phyloP scores from a whole-genome alignment of 2,888 invertebrate species.

The Dicycla oo region DNA sequence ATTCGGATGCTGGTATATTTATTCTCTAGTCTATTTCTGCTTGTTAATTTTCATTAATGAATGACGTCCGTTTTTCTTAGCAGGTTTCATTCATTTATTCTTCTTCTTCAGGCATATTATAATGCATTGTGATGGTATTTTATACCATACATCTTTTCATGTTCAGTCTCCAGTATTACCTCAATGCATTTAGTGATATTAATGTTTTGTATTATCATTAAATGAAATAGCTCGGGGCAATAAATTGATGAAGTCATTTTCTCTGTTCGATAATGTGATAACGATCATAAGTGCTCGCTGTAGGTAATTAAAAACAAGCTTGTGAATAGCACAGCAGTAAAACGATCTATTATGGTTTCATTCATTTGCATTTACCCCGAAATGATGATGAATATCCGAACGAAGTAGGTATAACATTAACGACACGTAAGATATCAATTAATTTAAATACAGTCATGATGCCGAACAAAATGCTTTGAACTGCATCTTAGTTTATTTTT shows the following conservation, averaged over 20 bases:
- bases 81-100: background rate
- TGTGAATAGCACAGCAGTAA: constrained; percentile 25
- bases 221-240: constrained; percentile 41
- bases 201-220: constrained; percentile 40
- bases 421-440: background rate
- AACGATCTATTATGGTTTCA: constrained; percentile 20
- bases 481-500: background rate
- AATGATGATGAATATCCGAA: constrained; percentile 16
- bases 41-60: background rate
- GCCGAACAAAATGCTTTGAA: background rate
- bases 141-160: constrained; percentile 9
- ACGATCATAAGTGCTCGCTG: constrained; percentile 28
- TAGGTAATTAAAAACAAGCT: constrained; percentile 56
- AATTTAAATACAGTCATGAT: background rate
- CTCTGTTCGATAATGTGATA: constrained; percentile 43
- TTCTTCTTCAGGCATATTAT: background rate
- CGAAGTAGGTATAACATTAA: background rate
- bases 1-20: background rate
- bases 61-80: too few relatives aligned
- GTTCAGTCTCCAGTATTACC: background rate
- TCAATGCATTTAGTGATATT: constrained; percentile 28
- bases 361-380: constrained; percentile 29
- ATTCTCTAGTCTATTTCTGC: background rate
- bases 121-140: background rate
- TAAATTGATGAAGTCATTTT: constrained; percentile 47